These are phyloP conservation scores for Oscheius onirici DNA, from an alignment of 2,888 invertebrate species.

Conservation along the genomic window DNA sequence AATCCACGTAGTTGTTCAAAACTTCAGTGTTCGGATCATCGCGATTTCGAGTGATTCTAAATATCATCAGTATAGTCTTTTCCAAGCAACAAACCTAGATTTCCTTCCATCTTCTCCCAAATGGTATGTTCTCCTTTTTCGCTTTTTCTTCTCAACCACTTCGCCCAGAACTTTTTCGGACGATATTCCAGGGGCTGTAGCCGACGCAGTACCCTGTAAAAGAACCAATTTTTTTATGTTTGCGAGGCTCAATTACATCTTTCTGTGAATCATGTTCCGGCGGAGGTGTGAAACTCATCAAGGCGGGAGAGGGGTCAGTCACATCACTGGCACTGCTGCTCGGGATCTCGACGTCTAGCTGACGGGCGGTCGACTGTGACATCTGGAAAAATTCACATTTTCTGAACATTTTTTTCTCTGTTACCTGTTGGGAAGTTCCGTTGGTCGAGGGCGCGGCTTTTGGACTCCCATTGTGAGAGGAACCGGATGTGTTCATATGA, in stretches of 20 bases:
- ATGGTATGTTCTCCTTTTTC: not conserved
- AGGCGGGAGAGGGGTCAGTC: conserved; percentile 18
- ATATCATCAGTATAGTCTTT: not conserved
- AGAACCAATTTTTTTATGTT: too few relatives aligned
- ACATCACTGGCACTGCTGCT: conserved; percentile 27
- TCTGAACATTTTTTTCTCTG: too few relatives aligned
- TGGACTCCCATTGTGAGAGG: not conserved
- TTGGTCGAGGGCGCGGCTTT: not conserved
- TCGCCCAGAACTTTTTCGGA: too few relatives aligned
- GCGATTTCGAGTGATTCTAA: conserved; percentile 24
- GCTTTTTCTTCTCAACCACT: not conserved
- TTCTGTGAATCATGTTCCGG: not conserved
- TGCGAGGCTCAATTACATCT: not conserved
- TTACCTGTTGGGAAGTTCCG: too few relatives aligned
- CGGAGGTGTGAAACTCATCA: conserved; percentile 18
- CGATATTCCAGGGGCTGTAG: too few relatives aligned
- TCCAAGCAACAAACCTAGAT: not conserved
- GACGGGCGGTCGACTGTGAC: not conserved
- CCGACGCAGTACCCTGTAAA: too few relatives aligned
- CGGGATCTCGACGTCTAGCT: conserved; percentile 8
- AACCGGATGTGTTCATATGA: not conserved
- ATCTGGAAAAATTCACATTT: too few relatives aligned
- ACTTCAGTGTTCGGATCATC: conserved; percentile 23
- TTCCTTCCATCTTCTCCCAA: not conserved
- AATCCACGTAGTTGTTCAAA: conserved; percentile 30